A percentile compares a stretch with the other conserved stretches of the same genome.
phyloP scores from a whole-genome alignment of 2,888 invertebrate species.

The Cephus pulcher region DNA sequence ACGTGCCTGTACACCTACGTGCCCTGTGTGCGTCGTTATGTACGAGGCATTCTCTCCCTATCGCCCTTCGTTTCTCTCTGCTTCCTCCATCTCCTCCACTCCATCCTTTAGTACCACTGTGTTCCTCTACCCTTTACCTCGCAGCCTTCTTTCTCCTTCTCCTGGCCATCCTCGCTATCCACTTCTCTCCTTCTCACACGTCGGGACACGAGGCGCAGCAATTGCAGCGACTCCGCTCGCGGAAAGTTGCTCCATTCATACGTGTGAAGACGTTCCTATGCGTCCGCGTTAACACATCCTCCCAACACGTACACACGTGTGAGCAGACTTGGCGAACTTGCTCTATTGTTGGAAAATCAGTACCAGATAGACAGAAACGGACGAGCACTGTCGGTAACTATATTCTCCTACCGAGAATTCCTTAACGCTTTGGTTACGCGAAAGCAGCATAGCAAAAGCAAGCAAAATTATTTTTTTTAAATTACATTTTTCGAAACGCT shows the following conservation, averaged over 20 bases:
- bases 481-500: background rate
- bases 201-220: background rate
- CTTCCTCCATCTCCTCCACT: background rate
- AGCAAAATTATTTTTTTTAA: background rate
- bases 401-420: background rate
- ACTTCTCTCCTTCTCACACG: conserved; percentile 10
- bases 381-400: background rate
- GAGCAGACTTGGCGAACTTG: conserved; percentile 15
- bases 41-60: conserved; percentile 7
- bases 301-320: conserved; percentile 15
- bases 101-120: background rate
- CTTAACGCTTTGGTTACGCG: background rate
- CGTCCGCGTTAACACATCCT: conserved; percentile 16
- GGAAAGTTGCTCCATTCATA: conserved; percentile 34
- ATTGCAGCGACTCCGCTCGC: background rate
- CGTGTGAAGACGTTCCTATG: conserved; percentile 34
- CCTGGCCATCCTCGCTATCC: conserved; percentile 10
- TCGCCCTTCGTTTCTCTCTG: conserved; percentile 4
- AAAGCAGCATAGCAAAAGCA: background rate
- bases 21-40: background rate
- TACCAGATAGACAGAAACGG: background rate
- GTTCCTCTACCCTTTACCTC: background rate
- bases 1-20: background rate
- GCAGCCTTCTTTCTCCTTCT: background rate
- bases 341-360: conserved; percentile 9